Evolutionary conservation across 2,888 invertebrate species (phyloP).

Genomic region (Tenthredo livida): DNA sequence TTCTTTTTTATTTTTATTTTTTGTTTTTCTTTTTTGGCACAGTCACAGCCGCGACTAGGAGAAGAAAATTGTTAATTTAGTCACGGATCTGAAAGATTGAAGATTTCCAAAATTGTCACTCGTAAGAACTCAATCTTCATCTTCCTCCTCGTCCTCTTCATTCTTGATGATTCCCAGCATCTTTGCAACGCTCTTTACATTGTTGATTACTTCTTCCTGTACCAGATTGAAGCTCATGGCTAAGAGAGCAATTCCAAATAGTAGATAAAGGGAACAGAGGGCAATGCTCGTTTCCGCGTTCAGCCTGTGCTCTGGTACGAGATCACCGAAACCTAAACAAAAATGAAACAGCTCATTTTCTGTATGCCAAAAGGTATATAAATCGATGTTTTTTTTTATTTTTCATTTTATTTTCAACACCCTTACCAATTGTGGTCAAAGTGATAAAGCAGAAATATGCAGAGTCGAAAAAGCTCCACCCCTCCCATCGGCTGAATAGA

Average conservation of each 20-base stretch:
- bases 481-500: constrained; percentile 92
- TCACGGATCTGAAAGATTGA: background rate
- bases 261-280: constrained; percentile 93
- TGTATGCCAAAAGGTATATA: too few species aligned
- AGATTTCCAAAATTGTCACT: background rate
- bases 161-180: constrained; percentile 93
- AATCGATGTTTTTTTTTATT: too few species aligned
- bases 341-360: too few species aligned
- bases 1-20: background rate
- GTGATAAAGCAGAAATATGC: constrained; percentile 97
- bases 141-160: constrained; percentile 82
- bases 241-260: constrained; percentile 95
- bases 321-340: constrained; percentile 88
- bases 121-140: constrained; percentile 75
- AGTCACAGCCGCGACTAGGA: background rate
- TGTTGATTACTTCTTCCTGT: constrained; percentile 95
- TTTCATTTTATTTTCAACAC: background rate
- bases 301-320: constrained; percentile 90
- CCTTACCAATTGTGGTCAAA: constrained; percentile 89
- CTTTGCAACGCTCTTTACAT: constrained; percentile 92
- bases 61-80: background rate
- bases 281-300: constrained; percentile 85
- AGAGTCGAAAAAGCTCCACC: constrained; percentile 92
- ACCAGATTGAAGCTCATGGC: constrained; percentile 99
- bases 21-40: background rate